These are phyloP conservation scores for Psophia crepitans DNA, from an alignment of 2,113 vertebrate genomes.

Conservation along the genomic window DNA sequence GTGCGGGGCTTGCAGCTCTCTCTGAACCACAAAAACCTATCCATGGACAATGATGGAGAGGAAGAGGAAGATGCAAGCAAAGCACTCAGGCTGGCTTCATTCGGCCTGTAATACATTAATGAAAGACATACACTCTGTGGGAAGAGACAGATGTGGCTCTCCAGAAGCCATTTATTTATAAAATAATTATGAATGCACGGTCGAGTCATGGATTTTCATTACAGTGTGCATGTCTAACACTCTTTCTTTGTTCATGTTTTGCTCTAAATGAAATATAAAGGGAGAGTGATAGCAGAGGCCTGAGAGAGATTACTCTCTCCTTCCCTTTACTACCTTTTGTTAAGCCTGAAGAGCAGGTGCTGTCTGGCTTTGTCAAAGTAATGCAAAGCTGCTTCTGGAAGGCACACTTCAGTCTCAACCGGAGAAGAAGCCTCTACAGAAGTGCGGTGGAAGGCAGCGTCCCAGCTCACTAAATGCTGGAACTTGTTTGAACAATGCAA, in stretches of 20 bases:
- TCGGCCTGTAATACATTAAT: slow-evolving; percentile 72
- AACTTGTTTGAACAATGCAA: background rate
- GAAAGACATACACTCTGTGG: slow-evolving; percentile 62
- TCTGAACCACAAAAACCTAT: slow-evolving; percentile 83
- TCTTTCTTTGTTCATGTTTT: slow-evolving; percentile 65
- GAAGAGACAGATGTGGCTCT: slow-evolving; percentile 73
- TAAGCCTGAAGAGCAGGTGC: background rate
- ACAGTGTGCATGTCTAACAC: slow-evolving; percentile 50
- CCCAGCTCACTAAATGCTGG: slow-evolving; percentile 11
- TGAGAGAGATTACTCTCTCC: background rate
- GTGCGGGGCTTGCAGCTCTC: slow-evolving; percentile 90
- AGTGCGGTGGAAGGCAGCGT: background rate
- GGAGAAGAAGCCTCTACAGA: background rate
- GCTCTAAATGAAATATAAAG: slow-evolving; percentile 60
- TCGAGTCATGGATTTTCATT: slow-evolving; percentile 77
- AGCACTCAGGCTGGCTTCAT: slow-evolving; percentile 75
- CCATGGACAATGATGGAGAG: slow-evolving; percentile 91
- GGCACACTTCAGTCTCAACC: background rate
- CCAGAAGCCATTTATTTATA: slow-evolving; percentile 80
- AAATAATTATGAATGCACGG: slow-evolving; percentile 82
- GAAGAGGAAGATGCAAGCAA: slow-evolving; percentile 82
- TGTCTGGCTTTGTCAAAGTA: background rate
- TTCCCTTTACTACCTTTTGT: background rate
- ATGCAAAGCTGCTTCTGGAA: background rate
- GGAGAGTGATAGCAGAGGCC: background rate